Evolutionary conservation across 2,113 vertebrate species (phyloP), one percentile per base, ranked within the genome.

Genomic region (Silurus glanis): DNA sequence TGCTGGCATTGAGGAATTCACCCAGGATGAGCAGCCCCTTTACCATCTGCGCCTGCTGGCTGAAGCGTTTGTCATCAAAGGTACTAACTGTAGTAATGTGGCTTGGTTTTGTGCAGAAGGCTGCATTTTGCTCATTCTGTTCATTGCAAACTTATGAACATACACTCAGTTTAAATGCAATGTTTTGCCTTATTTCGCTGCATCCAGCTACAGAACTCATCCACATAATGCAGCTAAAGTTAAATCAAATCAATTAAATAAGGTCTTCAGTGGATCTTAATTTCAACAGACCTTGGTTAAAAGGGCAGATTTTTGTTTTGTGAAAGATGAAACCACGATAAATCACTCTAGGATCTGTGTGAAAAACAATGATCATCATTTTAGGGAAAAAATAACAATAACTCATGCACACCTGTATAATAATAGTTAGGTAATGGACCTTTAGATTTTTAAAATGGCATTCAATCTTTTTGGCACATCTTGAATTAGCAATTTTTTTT

Each of bases 31-130:
- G 82, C 95, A 97, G 89, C 97, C 97, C 0, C 91, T 96, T 82
- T 99, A 99, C 85, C 90, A 96, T 91, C 95, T 99, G 89, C 96
- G 97, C n/a, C 93, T 99, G 91, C 90, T 99, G 89, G 94, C 98
- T 0, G 98, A 99, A 93, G 97, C 97, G 0, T 97, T 97, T 0
- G 95, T 98, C 88, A 97, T 99, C 90, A 99, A 99, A 98, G 98
- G 98, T 99, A 95, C 14, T 58, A 76, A 17, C 10, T 53, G 10
- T 25, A 80, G 12, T 76, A 75, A 25, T 61, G 16, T 84, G 6
- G 55, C 45, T 79, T n/a, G 53, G 23, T 23, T 79, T 80, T 67
- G 49, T 49, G 9, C 25, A 45, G 9, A 37, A 12, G 28, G 5
- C 71, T 74, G 14, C 16, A 6, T 64, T 64, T 53, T 53, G 72